Percentiles rank a stretch among this genome's conserved stretches.
Conservation (phyloP, 1,140 invertebrate genomes). For the Potamilus streckersoni region DNA sequence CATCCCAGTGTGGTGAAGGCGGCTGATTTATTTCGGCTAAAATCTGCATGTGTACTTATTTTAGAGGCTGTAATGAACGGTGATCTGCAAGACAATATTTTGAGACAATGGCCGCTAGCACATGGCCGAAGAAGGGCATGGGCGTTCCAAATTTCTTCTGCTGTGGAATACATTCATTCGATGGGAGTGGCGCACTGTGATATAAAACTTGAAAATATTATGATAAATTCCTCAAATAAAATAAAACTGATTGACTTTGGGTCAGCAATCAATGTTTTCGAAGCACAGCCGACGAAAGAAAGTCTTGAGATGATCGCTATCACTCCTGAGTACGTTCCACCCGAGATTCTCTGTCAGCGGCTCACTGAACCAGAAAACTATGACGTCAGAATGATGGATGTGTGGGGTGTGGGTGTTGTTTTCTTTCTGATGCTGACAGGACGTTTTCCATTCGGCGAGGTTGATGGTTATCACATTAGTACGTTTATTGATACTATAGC, state of each 20-base stretch:
- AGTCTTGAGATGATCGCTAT: slow-evolving; percentile 25
- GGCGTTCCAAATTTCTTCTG: slow-evolving; percentile 10
- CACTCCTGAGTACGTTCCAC: slow-evolving; percentile 29
- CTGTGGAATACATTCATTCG: slow-evolving; percentile 19
- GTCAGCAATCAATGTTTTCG: slow-evolving; percentile 11
- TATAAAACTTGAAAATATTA: slow-evolving; percentile 28
- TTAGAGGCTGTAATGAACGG: slow-evolving; percentile 10
- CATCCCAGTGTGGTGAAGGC: slow-evolving; percentile 20
- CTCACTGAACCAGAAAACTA: slow-evolving; percentile 9
- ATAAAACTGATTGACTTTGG: slow-evolving; percentile 27
- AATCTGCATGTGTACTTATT: slow-evolving; percentile 14
- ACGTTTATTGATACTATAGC: too few relatives aligned
- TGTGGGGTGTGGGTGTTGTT: slow-evolving; percentile 25
- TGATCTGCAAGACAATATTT: slow-evolving; percentile 22
- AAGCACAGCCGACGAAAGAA: slow-evolving; percentile 16
- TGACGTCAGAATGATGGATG: slow-evolving; percentile 29
- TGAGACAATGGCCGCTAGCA: slow-evolving; percentile 11
- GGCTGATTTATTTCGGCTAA: slow-evolving; percentile 19
- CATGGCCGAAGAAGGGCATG: slow-evolving; percentile 9
- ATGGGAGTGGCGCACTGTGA: slow-evolving; percentile 26
- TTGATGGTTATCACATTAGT: neutral
- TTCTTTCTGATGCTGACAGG: slow-evolving; percentile 26
- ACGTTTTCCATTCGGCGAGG: slow-evolving; percentile 27
- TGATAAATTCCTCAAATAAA: neutral
- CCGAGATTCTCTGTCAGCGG: slow-evolving; percentile 21